These are phyloP conservation scores for Theonella swinhoei DNA, from an alignment of 37 sponge, comb jelly and placozoan species.

Conservation along the genomic window DNA sequence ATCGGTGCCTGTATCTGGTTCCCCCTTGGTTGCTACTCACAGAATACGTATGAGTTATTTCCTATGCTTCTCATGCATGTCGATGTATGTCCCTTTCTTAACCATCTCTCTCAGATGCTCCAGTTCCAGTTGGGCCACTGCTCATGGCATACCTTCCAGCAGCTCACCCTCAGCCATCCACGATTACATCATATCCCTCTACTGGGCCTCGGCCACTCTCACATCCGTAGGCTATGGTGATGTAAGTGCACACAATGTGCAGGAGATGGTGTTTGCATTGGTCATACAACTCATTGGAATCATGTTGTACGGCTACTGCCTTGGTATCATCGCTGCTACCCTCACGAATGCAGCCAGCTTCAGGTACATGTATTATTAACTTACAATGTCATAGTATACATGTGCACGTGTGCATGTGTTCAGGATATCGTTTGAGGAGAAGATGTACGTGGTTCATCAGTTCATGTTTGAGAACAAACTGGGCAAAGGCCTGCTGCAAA, in stretches of 20 bases:
- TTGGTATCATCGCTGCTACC: conserved; percentile 71
- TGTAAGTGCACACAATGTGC: conserved; percentile 57
- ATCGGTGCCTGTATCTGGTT: conserved; percentile 78
- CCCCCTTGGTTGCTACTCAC: conserved; percentile 62
- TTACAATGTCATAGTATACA: not conserved
- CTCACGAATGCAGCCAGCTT: conserved; percentile 62
- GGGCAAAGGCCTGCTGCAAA: conserved; percentile 43
- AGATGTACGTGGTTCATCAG: conserved; percentile 72
- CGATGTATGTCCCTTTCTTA: not conserved
- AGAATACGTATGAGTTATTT: conserved; percentile 13
- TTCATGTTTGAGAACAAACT: conserved; percentile 70
- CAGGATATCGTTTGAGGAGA: conserved; percentile 78
- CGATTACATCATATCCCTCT: conserved; percentile 79
- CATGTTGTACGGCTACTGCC: conserved; percentile 76
- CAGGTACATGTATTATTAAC: conserved; percentile 14
- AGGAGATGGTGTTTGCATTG: conserved; percentile 63
- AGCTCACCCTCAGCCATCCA: conserved; percentile 43
- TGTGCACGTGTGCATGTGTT: not conserved
- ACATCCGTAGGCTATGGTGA: conserved; percentile 90
- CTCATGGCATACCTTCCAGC: conserved; percentile 29
- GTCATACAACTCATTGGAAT: conserved; percentile 65
- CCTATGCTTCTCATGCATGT: too few relatives aligned
- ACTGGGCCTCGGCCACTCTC: conserved; percentile 77
- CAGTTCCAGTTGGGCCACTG: conserved; percentile 56
- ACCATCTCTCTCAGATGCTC: conserved; percentile 30